phyloP scores from a whole-genome alignment of 2,797 vertebrate genomes.

The Eulemur coronatus region DNA sequence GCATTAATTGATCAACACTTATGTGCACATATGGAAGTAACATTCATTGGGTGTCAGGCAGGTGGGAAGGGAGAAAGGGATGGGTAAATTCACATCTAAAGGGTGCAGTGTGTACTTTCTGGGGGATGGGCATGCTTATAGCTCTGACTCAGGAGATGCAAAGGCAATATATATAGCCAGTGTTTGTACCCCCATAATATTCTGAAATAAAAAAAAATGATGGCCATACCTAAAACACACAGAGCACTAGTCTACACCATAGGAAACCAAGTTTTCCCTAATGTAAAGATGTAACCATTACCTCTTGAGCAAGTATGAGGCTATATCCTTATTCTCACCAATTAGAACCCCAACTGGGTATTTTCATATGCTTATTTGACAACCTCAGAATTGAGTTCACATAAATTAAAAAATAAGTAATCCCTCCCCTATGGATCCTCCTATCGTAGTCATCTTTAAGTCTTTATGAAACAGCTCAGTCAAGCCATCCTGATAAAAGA shows the following conservation, averaged over 20 bases:
- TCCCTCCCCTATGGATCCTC: not conserved
- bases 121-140: too few species aligned
- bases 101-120: too few species aligned
- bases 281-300: not conserved
- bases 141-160: too few species aligned
- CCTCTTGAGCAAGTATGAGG: not conserved
- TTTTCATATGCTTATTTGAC: not conserved
- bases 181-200: too few species aligned
- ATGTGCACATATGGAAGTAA: too few species aligned
- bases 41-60: too few species aligned
- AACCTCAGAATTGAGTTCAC: slow-evolving; percentile 27
- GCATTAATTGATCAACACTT: too few species aligned
- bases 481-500: slow-evolving; percentile 63
- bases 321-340: not conserved
- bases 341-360: not conserved
- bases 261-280: not conserved
- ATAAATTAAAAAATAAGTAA: slow-evolving; percentile 1
- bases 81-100: too few species aligned
- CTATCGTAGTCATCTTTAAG: slow-evolving; percentile 56
- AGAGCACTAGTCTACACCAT: not conserved
- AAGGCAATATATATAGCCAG: too few species aligned
- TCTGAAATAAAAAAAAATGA: not conserved
- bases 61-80: too few species aligned
- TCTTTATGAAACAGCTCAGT: slow-evolving; percentile 50
- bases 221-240: not conserved